Conservation (phyloP, 1,140 invertebrate species). For the Lucilia sericata region DNA sequence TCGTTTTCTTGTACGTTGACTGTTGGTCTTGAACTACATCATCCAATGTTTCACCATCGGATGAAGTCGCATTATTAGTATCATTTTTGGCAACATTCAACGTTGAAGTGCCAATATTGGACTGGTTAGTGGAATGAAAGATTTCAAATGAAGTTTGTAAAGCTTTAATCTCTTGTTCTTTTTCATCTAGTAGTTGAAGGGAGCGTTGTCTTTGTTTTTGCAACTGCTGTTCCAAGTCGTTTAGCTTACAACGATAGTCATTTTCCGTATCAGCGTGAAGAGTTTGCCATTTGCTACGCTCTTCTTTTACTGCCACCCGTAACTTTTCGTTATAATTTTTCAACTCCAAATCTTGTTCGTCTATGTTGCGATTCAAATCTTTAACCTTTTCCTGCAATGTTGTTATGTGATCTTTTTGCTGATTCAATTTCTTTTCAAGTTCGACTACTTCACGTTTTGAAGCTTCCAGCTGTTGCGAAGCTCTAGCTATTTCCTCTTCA, state of each 20-base stretch:
- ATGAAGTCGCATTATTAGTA: conserved; percentile 50
- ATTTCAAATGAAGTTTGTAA: conserved; percentile 74
- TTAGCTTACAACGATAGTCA: conserved; percentile 72
- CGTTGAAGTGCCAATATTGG: conserved; percentile 49
- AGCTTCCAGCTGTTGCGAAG: conserved; percentile 68
- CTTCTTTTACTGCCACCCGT: conserved; percentile 67
- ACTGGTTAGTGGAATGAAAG: conserved; percentile 64
- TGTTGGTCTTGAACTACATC: not conserved
- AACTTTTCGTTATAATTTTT: conserved; percentile 70
- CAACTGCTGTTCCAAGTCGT: conserved; percentile 80
- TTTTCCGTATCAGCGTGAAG: conserved; percentile 70
- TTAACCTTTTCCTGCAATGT: conserved; percentile 76
- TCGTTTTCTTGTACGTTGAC: conserved; percentile 48
- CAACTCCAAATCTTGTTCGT: conserved; percentile 71
- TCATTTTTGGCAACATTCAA: conserved; percentile 53
- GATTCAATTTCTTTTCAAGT: conserved; percentile 55
- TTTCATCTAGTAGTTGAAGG: conserved; percentile 80
- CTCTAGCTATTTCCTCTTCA: conserved; percentile 69
- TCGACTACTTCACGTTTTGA: conserved; percentile 51
- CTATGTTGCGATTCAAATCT: conserved; percentile 73
- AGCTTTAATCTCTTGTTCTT: conserved; percentile 81
- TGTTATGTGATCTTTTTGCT: conserved; percentile 73
- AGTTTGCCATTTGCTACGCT: conserved; percentile 73
- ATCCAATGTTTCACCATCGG: conserved; percentile 58
- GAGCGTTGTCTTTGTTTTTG: conserved; percentile 83